These are phyloP conservation scores for Cheilosia impressa DNA, from an alignment of 2,888 invertebrate species.

Conservation along the genomic window DNA sequence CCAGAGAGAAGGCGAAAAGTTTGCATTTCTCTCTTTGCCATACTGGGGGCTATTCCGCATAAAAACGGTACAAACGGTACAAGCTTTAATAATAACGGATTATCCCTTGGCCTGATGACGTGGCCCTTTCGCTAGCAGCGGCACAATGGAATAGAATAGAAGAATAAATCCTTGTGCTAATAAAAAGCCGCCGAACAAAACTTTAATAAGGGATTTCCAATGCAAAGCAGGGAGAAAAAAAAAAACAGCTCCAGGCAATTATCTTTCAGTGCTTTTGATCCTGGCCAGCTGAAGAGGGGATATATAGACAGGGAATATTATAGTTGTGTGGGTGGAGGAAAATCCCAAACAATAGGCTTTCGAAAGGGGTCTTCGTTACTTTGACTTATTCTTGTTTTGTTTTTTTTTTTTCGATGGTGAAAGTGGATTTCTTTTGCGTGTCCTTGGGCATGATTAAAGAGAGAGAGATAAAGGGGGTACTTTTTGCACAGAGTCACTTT, in stretches of 20 bases:
- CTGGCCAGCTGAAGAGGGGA: conserved; percentile 36
- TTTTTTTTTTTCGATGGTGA: no score
- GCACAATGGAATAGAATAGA: conserved; percentile 6
- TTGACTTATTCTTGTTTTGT: no score
- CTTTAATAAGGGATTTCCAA: conserved; percentile 64
- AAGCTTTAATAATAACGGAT: conserved; percentile 64
- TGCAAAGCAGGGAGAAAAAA: conserved; percentile 24
- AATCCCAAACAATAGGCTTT: conserved; percentile 22
- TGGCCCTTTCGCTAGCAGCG: background rate
- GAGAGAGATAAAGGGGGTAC: no score
- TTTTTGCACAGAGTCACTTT: no score
- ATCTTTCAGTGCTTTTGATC: conserved; percentile 65
- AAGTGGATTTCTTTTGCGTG: no score
- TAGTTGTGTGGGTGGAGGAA: background rate
- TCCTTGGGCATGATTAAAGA: no score
- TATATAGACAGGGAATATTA: background rate
- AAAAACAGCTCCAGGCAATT: conserved; percentile 49
- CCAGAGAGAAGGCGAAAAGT: background rate
- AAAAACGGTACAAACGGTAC: conserved; percentile 24
- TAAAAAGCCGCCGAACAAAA: conserved; percentile 61
- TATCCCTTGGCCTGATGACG: conserved; percentile 63
- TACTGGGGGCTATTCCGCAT: background rate
- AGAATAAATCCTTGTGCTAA: conserved; percentile 48
- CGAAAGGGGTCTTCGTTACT: background rate
- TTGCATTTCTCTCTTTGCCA: background rate